phyloP scores from a whole-genome alignment of 2,888 invertebrate species.

The Amphipoea oculea region DNA sequence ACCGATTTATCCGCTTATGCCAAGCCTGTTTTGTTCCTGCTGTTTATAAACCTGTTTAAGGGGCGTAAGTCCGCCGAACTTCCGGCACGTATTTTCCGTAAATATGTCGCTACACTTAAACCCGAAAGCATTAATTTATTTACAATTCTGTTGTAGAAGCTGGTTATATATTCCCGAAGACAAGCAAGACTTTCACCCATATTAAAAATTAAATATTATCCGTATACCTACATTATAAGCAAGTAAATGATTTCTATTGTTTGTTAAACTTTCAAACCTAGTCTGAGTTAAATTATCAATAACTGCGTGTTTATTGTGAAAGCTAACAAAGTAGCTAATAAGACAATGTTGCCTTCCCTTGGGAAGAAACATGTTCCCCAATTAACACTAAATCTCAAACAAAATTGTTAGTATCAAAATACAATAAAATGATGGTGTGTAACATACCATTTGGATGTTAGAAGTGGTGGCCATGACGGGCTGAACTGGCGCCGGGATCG shows the following conservation, averaged over 20 bases:
- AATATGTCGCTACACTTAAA: conserved; percentile 19
- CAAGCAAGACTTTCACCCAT: conserved; percentile 9
- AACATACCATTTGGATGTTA: conserved; percentile 79
- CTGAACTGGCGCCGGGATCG: conserved; percentile 74
- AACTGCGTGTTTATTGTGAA: not conserved
- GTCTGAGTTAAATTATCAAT: not conserved
- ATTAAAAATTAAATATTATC: not conserved
- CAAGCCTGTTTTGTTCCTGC: not conserved
- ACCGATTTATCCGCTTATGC: not conserved
- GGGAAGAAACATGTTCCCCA: not conserved
- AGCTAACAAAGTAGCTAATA: not conserved
- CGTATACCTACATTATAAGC: not conserved
- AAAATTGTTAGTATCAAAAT: not conserved
- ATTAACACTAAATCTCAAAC: not conserved
- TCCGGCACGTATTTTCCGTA: not conserved
- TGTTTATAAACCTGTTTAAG: not conserved
- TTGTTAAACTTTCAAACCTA: not conserved
- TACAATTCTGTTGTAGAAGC: conserved; percentile 25
- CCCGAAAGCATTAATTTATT: conserved; percentile 36
- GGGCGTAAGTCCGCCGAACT: not conserved
- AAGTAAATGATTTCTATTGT: conserved; percentile 4
- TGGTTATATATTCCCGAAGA: not conserved
- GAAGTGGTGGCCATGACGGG: conserved; percentile 71
- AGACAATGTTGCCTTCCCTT: not conserved
- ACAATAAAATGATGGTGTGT: conserved; percentile 7